Conservation (phyloP, 2,888 invertebrate genomes). For the Tigriopus californicus region DNA sequence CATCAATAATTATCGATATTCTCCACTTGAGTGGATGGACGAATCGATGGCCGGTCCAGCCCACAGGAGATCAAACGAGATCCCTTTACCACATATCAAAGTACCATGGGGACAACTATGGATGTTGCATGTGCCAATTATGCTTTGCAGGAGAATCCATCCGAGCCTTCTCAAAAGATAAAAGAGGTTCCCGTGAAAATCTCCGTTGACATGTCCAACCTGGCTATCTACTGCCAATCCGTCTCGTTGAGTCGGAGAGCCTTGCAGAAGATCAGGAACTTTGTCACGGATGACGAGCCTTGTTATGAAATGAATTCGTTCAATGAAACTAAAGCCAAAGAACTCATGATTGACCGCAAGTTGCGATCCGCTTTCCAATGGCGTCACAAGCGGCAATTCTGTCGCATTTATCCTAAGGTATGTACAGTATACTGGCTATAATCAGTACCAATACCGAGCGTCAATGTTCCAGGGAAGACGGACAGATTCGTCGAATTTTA, state of each 20-base stretch:
- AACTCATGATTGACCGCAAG: conserved; percentile 24
- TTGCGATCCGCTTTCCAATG: conserved; percentile 21
- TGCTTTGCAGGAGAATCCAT: too few relatives aligned
- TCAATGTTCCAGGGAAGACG: background rate
- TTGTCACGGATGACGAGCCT: background rate
- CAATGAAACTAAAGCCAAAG: conserved; percentile 26
- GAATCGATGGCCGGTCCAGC: too few relatives aligned
- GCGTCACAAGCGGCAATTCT: conserved; percentile 24
- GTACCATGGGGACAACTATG: too few relatives aligned
- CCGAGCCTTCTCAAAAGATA: too few relatives aligned
- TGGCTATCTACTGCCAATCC: background rate
- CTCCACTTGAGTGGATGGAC: too few relatives aligned
- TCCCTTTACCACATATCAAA: too few relatives aligned
- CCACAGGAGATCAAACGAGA: too few relatives aligned
- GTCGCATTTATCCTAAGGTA: conserved; percentile 20
- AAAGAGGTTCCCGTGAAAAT: background rate
- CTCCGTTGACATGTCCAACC: background rate
- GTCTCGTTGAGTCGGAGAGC: background rate
- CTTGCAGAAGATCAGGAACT: background rate
- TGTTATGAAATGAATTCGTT: conserved; percentile 26
- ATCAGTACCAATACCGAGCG: too few relatives aligned
- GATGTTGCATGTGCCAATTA: too few relatives aligned
- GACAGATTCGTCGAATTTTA: conserved; percentile 7
- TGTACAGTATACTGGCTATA: too few relatives aligned
- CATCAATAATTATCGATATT: too few relatives aligned